A percentile compares a stretch with the other conserved stretches of the same genome.
These are phyloP conservation scores for Heloderma charlesbogerti DNA, from an alignment of 2,113 vertebrate genomes.

Conservation along the genomic window DNA sequence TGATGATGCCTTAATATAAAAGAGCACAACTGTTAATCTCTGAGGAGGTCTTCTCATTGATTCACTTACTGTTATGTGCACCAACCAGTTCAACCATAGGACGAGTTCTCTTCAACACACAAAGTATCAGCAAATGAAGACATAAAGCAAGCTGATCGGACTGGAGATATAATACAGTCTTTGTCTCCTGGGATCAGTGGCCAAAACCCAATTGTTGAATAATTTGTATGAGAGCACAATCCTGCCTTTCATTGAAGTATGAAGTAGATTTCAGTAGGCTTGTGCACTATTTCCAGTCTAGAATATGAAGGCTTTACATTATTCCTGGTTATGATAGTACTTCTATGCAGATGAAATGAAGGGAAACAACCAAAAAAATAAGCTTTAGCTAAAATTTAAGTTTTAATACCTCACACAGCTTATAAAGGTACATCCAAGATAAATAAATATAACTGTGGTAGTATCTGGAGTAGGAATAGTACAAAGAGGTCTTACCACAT, in stretches of 20 bases:
- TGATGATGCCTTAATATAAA: not conserved
- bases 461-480: slow-evolving; percentile 26
- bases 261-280: slow-evolving; percentile 71
- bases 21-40: not conserved
- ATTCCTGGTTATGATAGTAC: slow-evolving; percentile 62
- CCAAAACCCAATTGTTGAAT: slow-evolving; percentile 75
- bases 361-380: slow-evolving; percentile 50
- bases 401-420: slow-evolving; percentile 52
- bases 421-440: slow-evolving; percentile 36
- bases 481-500: not conserved
- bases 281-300: slow-evolving; percentile 76
- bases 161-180: slow-evolving; percentile 71
- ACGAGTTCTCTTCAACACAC: slow-evolving; percentile 35
- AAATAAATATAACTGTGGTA: slow-evolving; percentile 1
- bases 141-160: slow-evolving; percentile 60
- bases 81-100: slow-evolving; percentile 4
- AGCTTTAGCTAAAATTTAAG: slow-evolving; percentile 46
- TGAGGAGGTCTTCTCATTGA: not conserved
- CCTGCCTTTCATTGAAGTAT: slow-evolving; percentile 78
- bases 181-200: slow-evolving; percentile 72
- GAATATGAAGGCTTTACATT: slow-evolving; percentile 69
- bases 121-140: slow-evolving; percentile 67
- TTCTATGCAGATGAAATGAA: slow-evolving; percentile 68
- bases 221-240: slow-evolving; percentile 78
- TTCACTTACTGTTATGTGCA: slow-evolving; percentile 39